Evolutionary conservation across 2,888 invertebrate genomes (phyloP).

Genomic region (Parasteatoda lunata): DNA sequence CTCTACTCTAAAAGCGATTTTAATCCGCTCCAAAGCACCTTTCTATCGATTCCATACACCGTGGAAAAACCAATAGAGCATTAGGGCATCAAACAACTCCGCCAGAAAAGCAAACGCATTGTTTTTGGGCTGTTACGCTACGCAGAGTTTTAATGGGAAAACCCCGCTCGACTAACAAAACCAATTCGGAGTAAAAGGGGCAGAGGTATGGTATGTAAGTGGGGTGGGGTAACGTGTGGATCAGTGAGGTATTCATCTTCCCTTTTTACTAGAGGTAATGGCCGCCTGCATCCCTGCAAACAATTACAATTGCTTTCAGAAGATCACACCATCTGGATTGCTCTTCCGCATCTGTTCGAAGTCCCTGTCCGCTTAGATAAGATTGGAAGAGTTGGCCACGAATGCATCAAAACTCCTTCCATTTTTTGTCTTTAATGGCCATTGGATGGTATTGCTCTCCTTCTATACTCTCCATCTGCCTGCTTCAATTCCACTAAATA

Average conservation of each 20-base stretch:
- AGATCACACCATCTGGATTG: slow-evolving; percentile 53
- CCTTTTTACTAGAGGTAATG: slow-evolving; percentile 49
- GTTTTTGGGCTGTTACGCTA: slow-evolving; percentile 45
- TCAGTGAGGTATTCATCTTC: slow-evolving; percentile 58
- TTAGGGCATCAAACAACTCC: slow-evolving; percentile 46
- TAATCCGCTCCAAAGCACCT: slow-evolving; percentile 44
- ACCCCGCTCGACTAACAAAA: slow-evolving; percentile 51
- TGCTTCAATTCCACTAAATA: background rate
- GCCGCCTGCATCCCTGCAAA: slow-evolving; percentile 50
- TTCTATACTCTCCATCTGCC: background rate
- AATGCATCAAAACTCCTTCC: slow-evolving; percentile 38
- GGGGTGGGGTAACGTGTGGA: slow-evolving; percentile 16
- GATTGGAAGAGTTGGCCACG: slow-evolving; percentile 18
- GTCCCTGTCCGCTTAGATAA: slow-evolving; percentile 45
- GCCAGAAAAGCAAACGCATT: slow-evolving; percentile 36
- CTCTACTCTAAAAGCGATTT: slow-evolving; percentile 47
- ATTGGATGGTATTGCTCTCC: slow-evolving; percentile 20
- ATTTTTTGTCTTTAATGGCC: slow-evolving; percentile 36
- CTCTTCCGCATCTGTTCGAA: slow-evolving; percentile 22
- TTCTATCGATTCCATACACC: slow-evolving; percentile 45
- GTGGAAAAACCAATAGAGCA: slow-evolving; percentile 52
- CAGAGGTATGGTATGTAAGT: background rate
- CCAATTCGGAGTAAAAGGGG: slow-evolving; percentile 42
- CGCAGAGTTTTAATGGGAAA: slow-evolving; percentile 53
- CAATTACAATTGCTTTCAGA: slow-evolving; percentile 54